Evolutionary conservation across 2,113 vertebrate genomes (phyloP).

Genomic region (Merops nubicus): DNA sequence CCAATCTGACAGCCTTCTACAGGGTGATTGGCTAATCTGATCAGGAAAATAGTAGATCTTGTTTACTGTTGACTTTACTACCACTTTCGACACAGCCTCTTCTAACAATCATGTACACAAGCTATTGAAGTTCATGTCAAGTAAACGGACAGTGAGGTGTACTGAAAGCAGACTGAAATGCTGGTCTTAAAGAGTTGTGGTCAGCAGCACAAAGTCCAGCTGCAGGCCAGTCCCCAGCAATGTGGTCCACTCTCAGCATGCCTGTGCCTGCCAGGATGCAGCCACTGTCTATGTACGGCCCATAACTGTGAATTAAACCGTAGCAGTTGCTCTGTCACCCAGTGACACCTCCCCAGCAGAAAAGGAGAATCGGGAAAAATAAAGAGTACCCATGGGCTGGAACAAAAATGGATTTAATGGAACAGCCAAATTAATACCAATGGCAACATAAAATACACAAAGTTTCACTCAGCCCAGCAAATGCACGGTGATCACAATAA

Average conservation of each 20-base stretch:
- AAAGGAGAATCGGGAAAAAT: no score
- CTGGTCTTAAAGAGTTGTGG: neutral
- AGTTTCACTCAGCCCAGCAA: neutral
- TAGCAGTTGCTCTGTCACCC: no score
- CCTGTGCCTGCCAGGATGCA: no score
- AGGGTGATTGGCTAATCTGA: neutral
- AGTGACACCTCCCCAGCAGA: no score
- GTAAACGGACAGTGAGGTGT: neutral
- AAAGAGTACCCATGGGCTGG: no score
- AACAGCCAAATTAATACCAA: no score
- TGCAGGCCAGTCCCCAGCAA: neutral
- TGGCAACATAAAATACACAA: neutral
- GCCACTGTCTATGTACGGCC: no score
- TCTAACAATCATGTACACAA: neutral
- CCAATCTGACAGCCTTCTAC: neutral
- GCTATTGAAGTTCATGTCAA: neutral
- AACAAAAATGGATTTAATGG: no score
- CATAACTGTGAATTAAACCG: no score
- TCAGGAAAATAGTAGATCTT: no score
- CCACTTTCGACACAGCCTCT: neutral
- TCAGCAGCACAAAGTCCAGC: neutral
- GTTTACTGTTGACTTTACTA: neutral
- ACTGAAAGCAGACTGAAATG: neutral
- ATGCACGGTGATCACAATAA: neutral
- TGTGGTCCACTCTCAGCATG: no score